phyloP scores from a whole-genome alignment of 2,113 vertebrate genomes.

The Aleadryas rufinucha region DNA sequence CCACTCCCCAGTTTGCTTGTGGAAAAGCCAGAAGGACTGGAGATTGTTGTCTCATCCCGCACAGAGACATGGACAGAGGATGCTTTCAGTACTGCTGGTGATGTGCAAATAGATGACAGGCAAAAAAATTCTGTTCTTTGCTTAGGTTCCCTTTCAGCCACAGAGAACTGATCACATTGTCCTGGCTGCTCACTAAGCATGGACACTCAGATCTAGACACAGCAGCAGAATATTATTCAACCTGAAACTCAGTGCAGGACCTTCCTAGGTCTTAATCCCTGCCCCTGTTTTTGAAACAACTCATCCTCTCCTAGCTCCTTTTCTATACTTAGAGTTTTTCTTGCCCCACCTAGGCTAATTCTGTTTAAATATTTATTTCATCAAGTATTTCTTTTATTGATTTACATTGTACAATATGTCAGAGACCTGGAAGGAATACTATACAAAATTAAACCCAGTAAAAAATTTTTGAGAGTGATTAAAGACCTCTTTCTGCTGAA shows the following conservation, averaged over 20 bases:
- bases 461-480: neutral
- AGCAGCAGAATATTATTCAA: neutral
- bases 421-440: neutral
- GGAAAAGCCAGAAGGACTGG: neutral
- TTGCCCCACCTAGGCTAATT: neutral
- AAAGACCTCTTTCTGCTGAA: neutral
- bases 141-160: neutral
- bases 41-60: accelerated
- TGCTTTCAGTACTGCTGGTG: neutral
- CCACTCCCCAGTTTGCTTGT: neutral
- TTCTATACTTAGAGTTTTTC: neutral
- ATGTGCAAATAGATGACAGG: neutral
- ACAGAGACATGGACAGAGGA: neutral
- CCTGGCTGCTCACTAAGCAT: neutral
- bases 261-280: neutral
- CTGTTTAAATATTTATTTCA: neutral
- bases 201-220: neutral
- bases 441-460: neutral
- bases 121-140: neutral
- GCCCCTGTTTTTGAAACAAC: neutral
- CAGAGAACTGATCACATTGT: neutral
- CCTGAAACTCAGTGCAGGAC: neutral
- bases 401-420: neutral
- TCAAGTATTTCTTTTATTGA: neutral
- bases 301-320: neutral